phyloP scores from a whole-genome alignment of 2,888 invertebrate species.

The Matsumyia berberina region DNA sequence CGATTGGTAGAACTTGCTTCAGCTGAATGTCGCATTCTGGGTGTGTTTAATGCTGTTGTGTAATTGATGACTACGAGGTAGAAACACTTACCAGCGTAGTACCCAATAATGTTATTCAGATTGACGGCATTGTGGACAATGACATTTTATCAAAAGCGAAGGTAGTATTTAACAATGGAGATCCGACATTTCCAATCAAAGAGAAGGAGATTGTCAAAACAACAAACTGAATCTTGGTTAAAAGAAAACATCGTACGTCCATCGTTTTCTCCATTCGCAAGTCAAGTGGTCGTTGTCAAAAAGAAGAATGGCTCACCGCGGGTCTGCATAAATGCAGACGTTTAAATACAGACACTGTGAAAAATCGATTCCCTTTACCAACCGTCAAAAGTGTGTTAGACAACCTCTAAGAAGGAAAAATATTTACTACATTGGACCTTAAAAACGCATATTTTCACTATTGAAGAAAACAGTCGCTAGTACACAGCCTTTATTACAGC shows the following conservation, averaged over 20 bases:
- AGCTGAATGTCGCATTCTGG: not conserved
- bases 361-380: conserved; percentile 80
- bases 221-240: conserved; percentile 78
- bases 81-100: conserved; percentile 5
- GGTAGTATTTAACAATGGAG: not conserved
- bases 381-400: conserved; percentile 82
- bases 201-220: conserved; percentile 4
- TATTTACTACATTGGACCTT: conserved; percentile 29
- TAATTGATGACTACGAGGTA: not conserved
- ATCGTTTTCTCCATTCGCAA: conserved; percentile 4
- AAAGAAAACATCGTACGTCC: conserved; percentile 1
- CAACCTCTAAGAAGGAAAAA: conserved; percentile 68
- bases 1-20: not conserved
- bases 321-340: conserved; percentile 81
- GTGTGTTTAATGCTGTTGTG: not conserved
- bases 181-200: not conserved
- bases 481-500: conserved; percentile 81
- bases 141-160: not conserved
- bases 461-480: conserved; percentile 47
- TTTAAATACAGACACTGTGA: conserved; percentile 80
- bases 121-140: conserved; percentile 3
- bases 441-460: conserved; percentile 61
- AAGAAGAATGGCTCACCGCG: not conserved
- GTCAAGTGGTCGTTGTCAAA: not conserved
- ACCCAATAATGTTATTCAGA: conserved; percentile 1